phyloP scores from a whole-genome alignment of 2,888 invertebrate genomes.

The Drosophila picticornis region DNA sequence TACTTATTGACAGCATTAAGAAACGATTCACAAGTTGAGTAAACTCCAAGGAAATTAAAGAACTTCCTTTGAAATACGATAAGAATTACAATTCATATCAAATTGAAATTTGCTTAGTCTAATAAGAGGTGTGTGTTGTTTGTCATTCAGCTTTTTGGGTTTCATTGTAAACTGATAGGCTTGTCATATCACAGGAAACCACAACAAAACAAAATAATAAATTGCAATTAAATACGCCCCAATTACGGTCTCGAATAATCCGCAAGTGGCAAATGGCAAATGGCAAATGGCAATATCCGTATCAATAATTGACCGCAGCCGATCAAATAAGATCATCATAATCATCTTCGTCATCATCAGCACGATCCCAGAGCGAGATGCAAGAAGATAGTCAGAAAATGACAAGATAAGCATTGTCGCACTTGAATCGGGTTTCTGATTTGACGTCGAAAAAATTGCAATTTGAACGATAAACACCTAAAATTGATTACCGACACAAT shows the following conservation, averaged over 20 bases:
- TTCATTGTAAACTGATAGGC: slow-evolving; percentile 44
- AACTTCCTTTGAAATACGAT: background rate
- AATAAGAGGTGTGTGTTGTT: no score
- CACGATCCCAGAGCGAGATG: background rate
- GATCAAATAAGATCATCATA: slow-evolving; percentile 34
- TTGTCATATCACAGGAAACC: background rate
- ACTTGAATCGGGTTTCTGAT: slow-evolving; percentile 56
- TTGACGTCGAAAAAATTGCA: slow-evolving; percentile 24
- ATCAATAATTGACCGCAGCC: slow-evolving; percentile 52
- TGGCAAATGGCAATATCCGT: slow-evolving; percentile 16
- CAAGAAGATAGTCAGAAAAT: background rate
- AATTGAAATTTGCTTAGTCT: background rate
- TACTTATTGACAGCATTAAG: background rate
- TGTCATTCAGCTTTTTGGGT: background rate
- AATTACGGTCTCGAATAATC: slow-evolving; percentile 24
- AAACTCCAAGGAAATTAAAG: background rate
- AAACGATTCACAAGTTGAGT: background rate
- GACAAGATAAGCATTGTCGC: background rate
- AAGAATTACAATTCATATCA: background rate
- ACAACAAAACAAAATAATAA: slow-evolving; percentile 4
- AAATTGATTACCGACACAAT: slow-evolving; percentile 61
- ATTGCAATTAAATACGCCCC: slow-evolving; percentile 60
- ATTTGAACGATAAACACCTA: slow-evolving; percentile 38
- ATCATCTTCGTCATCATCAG: background rate
- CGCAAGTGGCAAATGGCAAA: background rate